Evolutionary conservation across 2,797 vertebrate species (phyloP).

Genomic region (Liasis olivaceus): DNA sequence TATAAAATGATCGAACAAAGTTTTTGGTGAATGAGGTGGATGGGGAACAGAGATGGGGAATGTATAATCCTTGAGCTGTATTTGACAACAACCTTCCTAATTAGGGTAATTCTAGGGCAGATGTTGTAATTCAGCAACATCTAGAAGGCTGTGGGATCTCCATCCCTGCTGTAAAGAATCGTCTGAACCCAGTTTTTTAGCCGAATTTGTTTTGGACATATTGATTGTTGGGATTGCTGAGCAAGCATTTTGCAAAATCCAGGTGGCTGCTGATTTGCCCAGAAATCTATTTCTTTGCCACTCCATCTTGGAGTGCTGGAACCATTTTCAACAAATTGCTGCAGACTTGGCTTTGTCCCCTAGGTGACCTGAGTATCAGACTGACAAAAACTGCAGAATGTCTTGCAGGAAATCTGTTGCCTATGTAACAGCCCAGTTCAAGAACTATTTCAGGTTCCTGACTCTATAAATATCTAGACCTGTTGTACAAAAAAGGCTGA

Average conservation of each 20-base stretch:
- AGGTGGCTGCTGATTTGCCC: neutral
- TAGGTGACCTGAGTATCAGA: neutral
- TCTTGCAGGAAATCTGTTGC: neutral
- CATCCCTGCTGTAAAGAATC: too few relatives aligned
- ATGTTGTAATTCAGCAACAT: neutral
- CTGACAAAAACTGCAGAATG: neutral
- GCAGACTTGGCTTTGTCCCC: neutral
- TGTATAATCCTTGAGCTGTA: neutral
- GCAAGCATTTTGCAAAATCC: neutral
- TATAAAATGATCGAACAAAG: neutral
- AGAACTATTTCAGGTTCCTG: neutral
- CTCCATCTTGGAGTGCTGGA: neutral
- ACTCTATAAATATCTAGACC: neutral
- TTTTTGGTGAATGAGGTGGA: neutral
- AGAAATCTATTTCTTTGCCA: neutral
- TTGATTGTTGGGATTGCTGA: neutral
- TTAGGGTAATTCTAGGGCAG: neutral
- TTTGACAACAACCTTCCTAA: neutral
- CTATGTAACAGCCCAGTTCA: neutral
- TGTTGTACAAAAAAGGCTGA: too few relatives aligned
- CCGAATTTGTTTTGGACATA: too few relatives aligned
- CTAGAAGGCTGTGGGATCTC: neutral
- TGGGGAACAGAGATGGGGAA: neutral
- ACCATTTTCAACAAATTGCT: neutral
- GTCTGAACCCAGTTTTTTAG: too few relatives aligned